Conservation (phyloP, 2,888 invertebrate genomes). For the Tanypteryx hageni region DNA sequence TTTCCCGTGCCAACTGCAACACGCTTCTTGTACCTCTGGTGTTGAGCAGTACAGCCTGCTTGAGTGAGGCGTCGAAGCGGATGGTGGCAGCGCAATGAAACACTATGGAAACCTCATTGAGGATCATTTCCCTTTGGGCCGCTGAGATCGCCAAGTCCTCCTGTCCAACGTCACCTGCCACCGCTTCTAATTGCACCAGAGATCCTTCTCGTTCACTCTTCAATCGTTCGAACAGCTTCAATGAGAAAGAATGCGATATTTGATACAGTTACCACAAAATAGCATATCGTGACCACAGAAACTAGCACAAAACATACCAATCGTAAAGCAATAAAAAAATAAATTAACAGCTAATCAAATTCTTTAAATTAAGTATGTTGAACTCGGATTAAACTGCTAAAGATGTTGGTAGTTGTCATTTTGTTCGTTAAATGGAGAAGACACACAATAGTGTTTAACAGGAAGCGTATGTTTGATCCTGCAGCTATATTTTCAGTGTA, state of each 20-base stretch:
- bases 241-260: slow-evolving; percentile 66
- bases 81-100: slow-evolving; percentile 86
- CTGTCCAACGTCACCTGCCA: slow-evolving; percentile 84
- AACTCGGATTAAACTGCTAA: too few species aligned
- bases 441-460: too few species aligned
- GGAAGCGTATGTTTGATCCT: too few species aligned
- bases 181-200: slow-evolving; percentile 82
- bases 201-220: slow-evolving; percentile 82
- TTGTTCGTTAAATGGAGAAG: too few species aligned
- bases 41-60: slow-evolving; percentile 93
- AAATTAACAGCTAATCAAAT: too few species aligned
- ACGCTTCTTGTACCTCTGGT: slow-evolving; percentile 93
- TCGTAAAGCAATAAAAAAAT: too few species aligned
- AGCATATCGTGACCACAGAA: too few species aligned
- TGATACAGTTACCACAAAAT: too few species aligned
- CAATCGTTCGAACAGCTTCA: slow-evolving; percentile 87
- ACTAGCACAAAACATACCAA: too few species aligned
- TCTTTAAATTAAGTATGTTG: too few species aligned
- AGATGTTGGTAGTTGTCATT: too few species aligned
- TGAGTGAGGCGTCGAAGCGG: slow-evolving; percentile 93
- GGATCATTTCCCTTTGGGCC: slow-evolving; percentile 81
- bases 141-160: slow-evolving; percentile 83
- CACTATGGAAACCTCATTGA: slow-evolving; percentile 87
- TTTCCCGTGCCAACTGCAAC: slow-evolving; percentile 86
- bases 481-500: too few species aligned